Evolutionary conservation across 2,113 vertebrate species (phyloP), one percentile per base, ranked within the genome.

Genomic region (Puma concolor): DNA sequence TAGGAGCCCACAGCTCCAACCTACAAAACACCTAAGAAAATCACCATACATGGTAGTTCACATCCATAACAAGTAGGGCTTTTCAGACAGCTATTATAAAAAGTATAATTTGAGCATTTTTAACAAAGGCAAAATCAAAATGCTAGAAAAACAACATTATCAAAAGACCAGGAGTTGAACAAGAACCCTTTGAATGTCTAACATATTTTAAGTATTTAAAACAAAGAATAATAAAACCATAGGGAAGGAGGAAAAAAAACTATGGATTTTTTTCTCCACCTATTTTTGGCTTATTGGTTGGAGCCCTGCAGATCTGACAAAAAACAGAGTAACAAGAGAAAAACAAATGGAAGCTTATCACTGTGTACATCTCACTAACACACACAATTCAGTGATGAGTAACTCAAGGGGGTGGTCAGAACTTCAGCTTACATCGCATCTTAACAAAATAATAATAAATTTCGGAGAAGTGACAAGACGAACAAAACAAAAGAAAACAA

Each of bases 61-160:
- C 29, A 21, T 0, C 10, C 0, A 12, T 6, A 31, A 84, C 36
- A 44, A 80, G 84, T 0, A 81, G 57, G 33, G 31, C 12, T 83
- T 23, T 44, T 76, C 44, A 81, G 41, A 31, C 29, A 27, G 3
- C 19, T 21, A 21, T 25, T 50, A 57, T 2, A 27, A 87, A 90
- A 66, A 83, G 38, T 10, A 69, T 69, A 33, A 54, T 19, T 25
- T 36, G 27, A 93, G 69, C 54, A 74, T 50, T 50, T 71, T 85
- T 77, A 86, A 90, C 31, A 86, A 76, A 92, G 33, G 54, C 41
- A 95, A 92, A 92, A 77, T 69, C 38, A 90, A 69, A 60, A 69
- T 63, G 36, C 91, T 31, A 87, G 36, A 67, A 95, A 88, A 83
- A 50, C 23, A 7, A 31, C 21, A 50, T 87, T 44, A 67, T 50